Base-by-base conservation (phyloP, 2,888 invertebrate species). In the Megamerina dolium region DNA sequence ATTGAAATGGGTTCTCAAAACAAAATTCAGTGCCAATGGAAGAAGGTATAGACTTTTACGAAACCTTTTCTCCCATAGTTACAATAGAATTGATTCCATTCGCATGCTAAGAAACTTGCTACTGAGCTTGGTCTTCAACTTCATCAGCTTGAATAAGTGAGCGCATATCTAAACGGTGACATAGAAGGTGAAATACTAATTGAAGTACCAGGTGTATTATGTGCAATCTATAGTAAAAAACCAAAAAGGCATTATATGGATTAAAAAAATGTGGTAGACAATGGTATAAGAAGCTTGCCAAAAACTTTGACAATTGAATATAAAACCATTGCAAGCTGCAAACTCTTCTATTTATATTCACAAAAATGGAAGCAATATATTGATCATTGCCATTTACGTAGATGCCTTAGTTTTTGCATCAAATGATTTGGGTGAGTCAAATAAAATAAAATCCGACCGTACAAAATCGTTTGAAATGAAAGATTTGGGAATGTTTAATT, bases 1-100 rank as follows among this genome's bases (percentile, higher is more conserved):
- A 33, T 58, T 51, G 16, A 56, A 57, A 36, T 60, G 58, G 55
- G 55, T 56, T 2, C 50, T 55, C 14, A 53, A 52, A 37, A 52
- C 50, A n/a, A 62, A 61, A 45, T 41, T 49, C 27, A 51, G 55
- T 32, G 47, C 50, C 17, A 48, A 56, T 14, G 59, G 58, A 53
- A 39, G 55, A 50, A 2, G 35, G 35, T 13, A 35, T 35, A 10
- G 16, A 3, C 3, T 35, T 20, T 3, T 14, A 13, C 14, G 35
- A 3, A 35, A 35, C 35, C 6, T 35, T 35, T 14, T 19, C 35
- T 3, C 50, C 48, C 5, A 46, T 54, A 4, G 50, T 50, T 17
- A n/a, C n/a, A n/a, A n/a, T n/a, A 54, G 53, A 50, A 45, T 50
- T n/a, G 45, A 47, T 12, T 55, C 52, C 10, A 48, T 53, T 43